Evolutionary conservation across 2,113 vertebrate species (phyloP).

Genomic region (Pycnonotus jocosus): DNA sequence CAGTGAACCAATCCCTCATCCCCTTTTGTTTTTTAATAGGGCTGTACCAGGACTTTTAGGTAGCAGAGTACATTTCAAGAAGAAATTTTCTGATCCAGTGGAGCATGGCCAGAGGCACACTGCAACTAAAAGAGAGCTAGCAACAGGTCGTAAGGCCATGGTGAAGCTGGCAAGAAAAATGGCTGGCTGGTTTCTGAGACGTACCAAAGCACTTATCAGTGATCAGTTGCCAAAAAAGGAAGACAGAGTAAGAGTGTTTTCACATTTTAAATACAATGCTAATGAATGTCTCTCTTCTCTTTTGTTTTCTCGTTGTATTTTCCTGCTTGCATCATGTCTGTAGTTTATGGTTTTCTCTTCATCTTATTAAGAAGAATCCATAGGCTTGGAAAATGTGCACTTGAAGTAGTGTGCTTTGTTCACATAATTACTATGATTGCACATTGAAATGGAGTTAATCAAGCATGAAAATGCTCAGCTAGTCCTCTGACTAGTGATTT

Average conservation of each 20-base stretch:
- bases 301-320: not conserved
- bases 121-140: conserved; percentile 88
- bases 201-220: conserved; percentile 87
- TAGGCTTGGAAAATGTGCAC: not conserved
- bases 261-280: not conserved
- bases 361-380: not conserved
- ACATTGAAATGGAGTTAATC: not conserved
- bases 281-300: not conserved
- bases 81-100: conserved; percentile 85
- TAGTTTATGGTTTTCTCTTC: not conserved
- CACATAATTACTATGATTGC: not conserved
- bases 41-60: conserved; percentile 89
- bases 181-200: conserved; percentile 84
- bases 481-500: not conserved
- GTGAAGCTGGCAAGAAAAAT: conserved; percentile 78
- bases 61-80: conserved; percentile 79
- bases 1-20: not conserved
- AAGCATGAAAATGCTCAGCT: not conserved
- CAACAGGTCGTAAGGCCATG: conserved; percentile 84
- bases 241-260: conserved; percentile 79
- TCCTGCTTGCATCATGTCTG: not conserved
- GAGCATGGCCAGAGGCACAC: conserved; percentile 91
- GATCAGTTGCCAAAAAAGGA: conserved; percentile 90
- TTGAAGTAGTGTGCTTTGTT: not conserved
- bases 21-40: conserved; percentile 68